A percentile compares a stretch with the other conserved stretches of the same genome.
phyloP scores from a whole-genome alignment of 2,888 invertebrate species.

The Napeogenes inachia region DNA sequence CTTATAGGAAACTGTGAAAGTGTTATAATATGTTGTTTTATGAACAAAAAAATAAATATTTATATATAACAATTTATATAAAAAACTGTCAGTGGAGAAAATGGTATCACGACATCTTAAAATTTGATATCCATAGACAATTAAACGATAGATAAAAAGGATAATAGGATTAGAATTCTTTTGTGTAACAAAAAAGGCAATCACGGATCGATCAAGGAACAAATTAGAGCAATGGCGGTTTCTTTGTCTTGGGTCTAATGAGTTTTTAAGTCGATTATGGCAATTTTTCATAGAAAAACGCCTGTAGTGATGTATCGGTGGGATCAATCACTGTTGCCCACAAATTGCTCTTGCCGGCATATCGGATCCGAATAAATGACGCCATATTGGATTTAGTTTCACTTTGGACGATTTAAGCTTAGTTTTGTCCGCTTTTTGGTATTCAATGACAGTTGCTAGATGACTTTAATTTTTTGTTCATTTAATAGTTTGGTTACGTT shows the following conservation, averaged over 20 bases:
- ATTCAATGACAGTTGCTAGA: slow-evolving; percentile 1
- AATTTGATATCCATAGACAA: slow-evolving; percentile 8
- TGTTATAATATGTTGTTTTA: background rate
- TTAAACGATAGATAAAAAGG: slow-evolving; percentile 17
- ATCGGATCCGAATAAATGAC: slow-evolving; percentile 45
- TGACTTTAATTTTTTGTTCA: background rate
- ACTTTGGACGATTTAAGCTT: slow-evolving; percentile 4
- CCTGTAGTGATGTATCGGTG: slow-evolving; percentile 75
- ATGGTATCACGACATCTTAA: background rate
- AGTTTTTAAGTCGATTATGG: slow-evolving; percentile 78
- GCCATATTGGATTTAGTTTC: slow-evolving; percentile 19
- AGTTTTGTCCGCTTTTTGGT: slow-evolving; percentile 1
- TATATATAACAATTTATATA: background rate
- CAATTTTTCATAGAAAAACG: slow-evolving; percentile 78
- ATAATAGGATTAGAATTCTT: slow-evolving; percentile 35
- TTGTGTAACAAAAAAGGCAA: slow-evolving; percentile 64
- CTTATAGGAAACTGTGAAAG: background rate
- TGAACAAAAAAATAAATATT: too few species aligned
- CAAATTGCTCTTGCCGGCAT: slow-evolving; percentile 63
- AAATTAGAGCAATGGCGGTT: slow-evolving; percentile 73
- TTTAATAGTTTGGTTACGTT: background rate
- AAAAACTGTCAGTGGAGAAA: background rate
- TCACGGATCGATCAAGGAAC: slow-evolving; percentile 72
- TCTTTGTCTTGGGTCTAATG: slow-evolving; percentile 77
- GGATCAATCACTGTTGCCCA: slow-evolving; percentile 74